Conservation (phyloP, 2,888 invertebrate genomes). For the Ectropis crepuscularia region DNA sequence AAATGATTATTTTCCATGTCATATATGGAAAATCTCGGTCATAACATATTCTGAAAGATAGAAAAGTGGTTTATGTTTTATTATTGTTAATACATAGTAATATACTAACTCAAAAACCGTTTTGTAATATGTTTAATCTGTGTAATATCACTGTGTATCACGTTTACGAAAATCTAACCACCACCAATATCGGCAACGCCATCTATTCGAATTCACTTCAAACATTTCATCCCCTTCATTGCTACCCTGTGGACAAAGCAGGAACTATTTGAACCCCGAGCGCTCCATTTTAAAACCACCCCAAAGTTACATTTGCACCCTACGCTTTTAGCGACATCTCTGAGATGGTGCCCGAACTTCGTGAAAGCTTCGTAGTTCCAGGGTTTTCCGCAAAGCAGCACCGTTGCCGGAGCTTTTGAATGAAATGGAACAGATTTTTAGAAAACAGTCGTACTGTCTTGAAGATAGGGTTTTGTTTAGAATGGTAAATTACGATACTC, state of each 20-base stretch:
- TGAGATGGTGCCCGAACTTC: constrained; percentile 69
- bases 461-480: constrained; percentile 60
- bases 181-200: constrained; percentile 26
- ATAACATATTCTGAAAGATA: too few species aligned
- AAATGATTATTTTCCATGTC: too few species aligned
- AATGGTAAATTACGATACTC: constrained; percentile 50
- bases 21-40: too few species aligned
- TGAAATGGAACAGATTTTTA: constrained; percentile 55
- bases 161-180: too few species aligned
- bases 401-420: constrained; percentile 72
- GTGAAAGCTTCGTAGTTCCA: constrained; percentile 70
- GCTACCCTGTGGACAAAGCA: constrained; percentile 46
- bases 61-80: too few species aligned
- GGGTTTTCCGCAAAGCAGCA: constrained; percentile 62
- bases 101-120: too few species aligned
- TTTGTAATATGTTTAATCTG: too few species aligned
- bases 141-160: too few species aligned
- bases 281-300: constrained; percentile 29
- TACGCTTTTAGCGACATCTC: constrained; percentile 69
- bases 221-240: constrained; percentile 54
- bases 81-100: too few species aligned
- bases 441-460: constrained; percentile 51
- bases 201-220: constrained; percentile 36
- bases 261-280: constrained; percentile 55
- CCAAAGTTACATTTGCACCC: constrained; percentile 50